Evolutionary conservation across 2,113 vertebrate species (phyloP).

Genomic region (Pseudonaja textilis): DNA sequence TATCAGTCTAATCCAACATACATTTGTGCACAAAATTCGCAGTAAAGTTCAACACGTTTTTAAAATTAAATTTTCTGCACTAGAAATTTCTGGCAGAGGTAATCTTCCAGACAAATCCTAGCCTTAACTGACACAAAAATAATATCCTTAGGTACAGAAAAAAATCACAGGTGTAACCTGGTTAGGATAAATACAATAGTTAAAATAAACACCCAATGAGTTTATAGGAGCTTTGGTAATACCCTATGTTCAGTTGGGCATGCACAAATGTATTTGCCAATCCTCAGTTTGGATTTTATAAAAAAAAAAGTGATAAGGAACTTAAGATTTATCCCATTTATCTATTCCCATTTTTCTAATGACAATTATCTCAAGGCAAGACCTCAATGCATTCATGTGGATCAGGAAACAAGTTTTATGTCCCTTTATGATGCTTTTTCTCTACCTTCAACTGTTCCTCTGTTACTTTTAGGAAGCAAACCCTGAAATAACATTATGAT

Average conservation of each 20-base stretch:
- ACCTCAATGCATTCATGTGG: not conserved
- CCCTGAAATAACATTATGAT: not conserved
- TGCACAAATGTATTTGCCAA: not conserved
- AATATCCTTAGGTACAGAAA: not conserved
- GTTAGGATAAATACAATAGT: not conserved
- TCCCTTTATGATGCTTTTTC: not conserved
- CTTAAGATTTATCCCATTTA: no score
- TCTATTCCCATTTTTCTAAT: not conserved
- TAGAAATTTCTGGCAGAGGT: not conserved
- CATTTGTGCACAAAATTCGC: constrained; percentile 34
- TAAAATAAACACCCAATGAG: not conserved
- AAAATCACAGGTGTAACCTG: not conserved
- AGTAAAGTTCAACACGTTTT: constrained; percentile 25
- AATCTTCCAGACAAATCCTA: constrained; percentile 36
- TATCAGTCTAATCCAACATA: constrained; percentile 54
- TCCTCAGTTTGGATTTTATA: not conserved
- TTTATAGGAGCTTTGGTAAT: constrained; percentile 1
- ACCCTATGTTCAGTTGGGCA: not conserved
- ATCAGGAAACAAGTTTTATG: not conserved
- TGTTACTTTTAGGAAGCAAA: not conserved
- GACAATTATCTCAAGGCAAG: not conserved
- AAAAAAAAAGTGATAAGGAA: not conserved
- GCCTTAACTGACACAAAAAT: accelerated
- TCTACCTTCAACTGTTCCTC: not conserved
- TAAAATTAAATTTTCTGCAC: constrained; percentile 36